Base-by-base conservation (phyloP, 2,797 vertebrate genomes). In the Trematomus bernacchii region DNA sequence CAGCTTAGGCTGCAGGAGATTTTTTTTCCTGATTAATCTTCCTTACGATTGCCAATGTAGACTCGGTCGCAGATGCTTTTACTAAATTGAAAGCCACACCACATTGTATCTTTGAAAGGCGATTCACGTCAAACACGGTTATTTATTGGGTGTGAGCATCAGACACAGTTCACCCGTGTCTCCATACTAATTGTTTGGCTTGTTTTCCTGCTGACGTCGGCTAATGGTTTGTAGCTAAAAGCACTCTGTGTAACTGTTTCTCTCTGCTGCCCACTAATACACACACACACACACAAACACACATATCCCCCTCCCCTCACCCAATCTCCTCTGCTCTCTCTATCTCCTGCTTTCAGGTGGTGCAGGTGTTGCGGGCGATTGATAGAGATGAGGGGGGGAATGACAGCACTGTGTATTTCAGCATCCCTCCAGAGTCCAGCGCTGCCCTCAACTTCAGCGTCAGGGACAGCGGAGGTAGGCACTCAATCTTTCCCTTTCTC, bases 351-450 rank as follows among this genome's bases (percentile, higher is more conserved):
- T 87, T 93, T 90, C 93, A 98, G 96, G 93, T 97, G 91, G 96
- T 98, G 91, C 96, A 97, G 93, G 95, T 97, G 88, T 92, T 97
- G 89, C 92, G 93, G 73, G 96, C 96, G 55, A 94, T 96, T 90
- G 97, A 98, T 94, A 95, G 93, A 93, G 97, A 98, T 67, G 95
- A 96, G 83, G 95, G 91, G 10, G 96, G 96, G 67, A 96, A 96
- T 79, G 95, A 95, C 86, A 97, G 95, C 91, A 90, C 92, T 0
- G 94, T 98, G 89, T 96, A 96, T 91, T 96, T 97, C 89, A 96
- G 95, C 90, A 96, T 96, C 87, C 95, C 96, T 19, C 87, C 92
- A 8, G 96, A 96, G 78, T 94, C 96, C 88, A 87, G 89, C 0
- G 70, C 88, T 33, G 94, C 95, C 76, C 95, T 95, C 81, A 97